These are phyloP conservation scores for Florisuga fusca DNA, from an alignment of 2,797 vertebrate species.

Conservation along the genomic window DNA sequence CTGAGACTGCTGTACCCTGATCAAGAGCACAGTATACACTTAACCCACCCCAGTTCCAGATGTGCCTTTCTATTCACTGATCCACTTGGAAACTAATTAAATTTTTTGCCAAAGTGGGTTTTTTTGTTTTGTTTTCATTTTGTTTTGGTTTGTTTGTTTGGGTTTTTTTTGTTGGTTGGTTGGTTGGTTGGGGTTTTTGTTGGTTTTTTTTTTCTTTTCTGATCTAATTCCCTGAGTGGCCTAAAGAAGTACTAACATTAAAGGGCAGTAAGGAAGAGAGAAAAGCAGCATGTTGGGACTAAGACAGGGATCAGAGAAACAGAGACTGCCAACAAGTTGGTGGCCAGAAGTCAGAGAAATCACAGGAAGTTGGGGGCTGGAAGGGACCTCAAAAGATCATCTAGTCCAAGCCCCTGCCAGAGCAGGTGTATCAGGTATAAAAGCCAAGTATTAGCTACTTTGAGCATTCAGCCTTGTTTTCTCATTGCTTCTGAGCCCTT, in stretches of 20 bases:
- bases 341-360: not conserved
- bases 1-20: not conserved
- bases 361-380: too few relatives aligned
- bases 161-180: too few relatives aligned
- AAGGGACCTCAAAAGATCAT: too few relatives aligned
- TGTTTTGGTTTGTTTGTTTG: too few relatives aligned
- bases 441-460: not conserved
- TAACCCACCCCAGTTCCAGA: not conserved
- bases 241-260: not conserved
- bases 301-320: not conserved
- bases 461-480: not conserved
- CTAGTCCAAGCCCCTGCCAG: too few relatives aligned
- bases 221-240: not conserved
- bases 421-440: too few relatives aligned
- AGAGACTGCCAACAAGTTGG: not conserved
- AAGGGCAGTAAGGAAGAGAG: not conserved
- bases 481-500: not conserved
- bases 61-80: too few relatives aligned
- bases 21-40: not conserved
- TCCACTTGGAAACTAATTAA: not conserved
- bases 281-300: not conserved
- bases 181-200: too few relatives aligned
- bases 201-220: not conserved
- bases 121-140: too few relatives aligned
- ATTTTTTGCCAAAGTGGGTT: not conserved